Evolutionary conservation across 2,797 vertebrate genomes (phyloP).

Genomic region (Hydrocynus forskahlii): DNA sequence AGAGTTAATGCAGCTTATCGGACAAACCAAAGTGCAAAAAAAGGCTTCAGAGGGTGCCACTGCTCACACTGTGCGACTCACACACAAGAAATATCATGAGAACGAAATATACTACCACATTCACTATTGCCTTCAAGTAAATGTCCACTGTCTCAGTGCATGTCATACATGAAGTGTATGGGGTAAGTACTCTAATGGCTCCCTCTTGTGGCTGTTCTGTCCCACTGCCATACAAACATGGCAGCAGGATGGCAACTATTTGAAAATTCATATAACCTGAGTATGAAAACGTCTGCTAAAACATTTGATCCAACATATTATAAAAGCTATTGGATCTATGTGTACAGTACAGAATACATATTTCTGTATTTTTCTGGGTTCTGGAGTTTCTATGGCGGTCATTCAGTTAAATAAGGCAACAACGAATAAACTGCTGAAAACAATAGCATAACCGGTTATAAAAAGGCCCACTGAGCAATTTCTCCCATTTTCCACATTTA

Average conservation of each 20-base stretch:
- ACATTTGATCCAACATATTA: conserved; percentile 40
- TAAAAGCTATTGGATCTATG: conserved; percentile 56
- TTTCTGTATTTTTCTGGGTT: not conserved
- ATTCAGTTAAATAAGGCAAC: conserved; percentile 79
- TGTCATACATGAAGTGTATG: not conserved
- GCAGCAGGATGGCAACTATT: not conserved
- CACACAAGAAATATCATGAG: not conserved
- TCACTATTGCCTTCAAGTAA: conserved; percentile 8
- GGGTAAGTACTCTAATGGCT: not conserved
- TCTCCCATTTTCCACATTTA: conserved; percentile 55
- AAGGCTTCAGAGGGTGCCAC: not conserved
- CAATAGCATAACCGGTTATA: conserved; percentile 10
- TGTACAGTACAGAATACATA: conserved; percentile 37
- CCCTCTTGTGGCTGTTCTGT: conserved; percentile 15
- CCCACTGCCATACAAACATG: not conserved
- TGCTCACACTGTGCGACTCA: not conserved
- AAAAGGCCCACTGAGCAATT: conserved; percentile 52
- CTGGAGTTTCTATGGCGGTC: conserved; percentile 56
- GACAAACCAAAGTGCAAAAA: not conserved
- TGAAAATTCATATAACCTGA: conserved; percentile 66
- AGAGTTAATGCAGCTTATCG: not conserved
- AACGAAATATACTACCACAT: not conserved
- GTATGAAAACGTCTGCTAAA: conserved; percentile 57
- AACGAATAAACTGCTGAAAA: conserved; percentile 59
- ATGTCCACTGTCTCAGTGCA: not conserved